phyloP scores from a whole-genome alignment of 2,888 invertebrate species.

The Teinopalpus imperialis region DNA sequence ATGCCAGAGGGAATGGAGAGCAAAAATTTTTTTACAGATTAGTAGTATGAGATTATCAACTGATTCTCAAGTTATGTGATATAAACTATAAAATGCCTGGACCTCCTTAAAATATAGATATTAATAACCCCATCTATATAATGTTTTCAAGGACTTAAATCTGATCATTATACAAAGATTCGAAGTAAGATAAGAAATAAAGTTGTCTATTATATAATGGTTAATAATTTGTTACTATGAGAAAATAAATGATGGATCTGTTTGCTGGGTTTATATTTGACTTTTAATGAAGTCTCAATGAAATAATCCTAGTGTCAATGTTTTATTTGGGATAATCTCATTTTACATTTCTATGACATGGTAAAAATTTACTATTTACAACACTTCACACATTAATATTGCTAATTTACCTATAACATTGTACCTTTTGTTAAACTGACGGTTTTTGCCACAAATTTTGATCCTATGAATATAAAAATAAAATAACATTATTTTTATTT shows the following conservation, averaged over 20 bases:
- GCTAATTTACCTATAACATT: constrained; percentile 69
- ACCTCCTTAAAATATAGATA: too few species aligned
- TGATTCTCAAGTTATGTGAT: too few species aligned
- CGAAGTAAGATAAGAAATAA: too few species aligned
- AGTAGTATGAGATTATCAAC: too few species aligned
- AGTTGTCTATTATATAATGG: too few species aligned
- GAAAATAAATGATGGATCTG: too few species aligned
- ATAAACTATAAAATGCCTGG: too few species aligned
- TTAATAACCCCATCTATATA: too few species aligned
- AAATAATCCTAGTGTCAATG: constrained; percentile 58
- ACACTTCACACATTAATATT: constrained; percentile 61
- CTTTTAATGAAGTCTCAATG: constrained; percentile 1
- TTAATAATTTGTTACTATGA: too few species aligned
- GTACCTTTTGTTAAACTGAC: constrained; percentile 71
- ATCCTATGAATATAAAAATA: constrained; percentile 74
- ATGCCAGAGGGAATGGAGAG: constrained; percentile 86
- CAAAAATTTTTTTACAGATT: constrained; percentile 78
- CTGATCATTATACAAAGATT: too few species aligned
- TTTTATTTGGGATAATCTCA: constrained; percentile 78
- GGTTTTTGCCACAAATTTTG: constrained; percentile 54
- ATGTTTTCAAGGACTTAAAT: too few species aligned
- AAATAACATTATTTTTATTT: constrained; percentile 68
- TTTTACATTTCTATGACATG: constrained; percentile 74
- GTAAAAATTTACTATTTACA: constrained; percentile 79
- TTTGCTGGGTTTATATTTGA: too few species aligned